These are phyloP conservation scores for Oreochromis tanganicae DNA, from an alignment of 2,113 vertebrate genomes.

Conservation along the genomic window DNA sequence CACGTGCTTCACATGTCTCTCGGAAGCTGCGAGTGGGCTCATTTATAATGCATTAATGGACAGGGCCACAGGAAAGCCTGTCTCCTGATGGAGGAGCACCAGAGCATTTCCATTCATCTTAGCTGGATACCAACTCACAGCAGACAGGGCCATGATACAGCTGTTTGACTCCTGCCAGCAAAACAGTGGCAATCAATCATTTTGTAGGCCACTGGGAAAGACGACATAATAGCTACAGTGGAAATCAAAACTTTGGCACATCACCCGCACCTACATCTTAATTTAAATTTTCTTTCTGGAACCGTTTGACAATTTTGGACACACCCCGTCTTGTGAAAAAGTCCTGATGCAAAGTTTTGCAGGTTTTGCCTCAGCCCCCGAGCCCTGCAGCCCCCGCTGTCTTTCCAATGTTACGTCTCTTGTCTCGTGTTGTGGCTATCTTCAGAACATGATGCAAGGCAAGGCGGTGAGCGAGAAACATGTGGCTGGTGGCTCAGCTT, in stretches of 20 bases:
- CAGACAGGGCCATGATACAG: conserved; percentile 26
- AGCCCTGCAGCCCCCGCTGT: conserved; percentile 23
- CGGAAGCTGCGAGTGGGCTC: conserved; percentile 42
- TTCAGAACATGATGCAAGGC: conserved; percentile 73
- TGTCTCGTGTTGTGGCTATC: conserved; percentile 64
- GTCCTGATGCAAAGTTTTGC: conserved; percentile 61
- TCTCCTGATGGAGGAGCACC: conserved; percentile 23
- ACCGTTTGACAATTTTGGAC: conserved; percentile 1
- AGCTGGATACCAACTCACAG: conserved; percentile 10
- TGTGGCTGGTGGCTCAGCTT: conserved; percentile 44
- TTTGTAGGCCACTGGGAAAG: conserved; percentile 2
- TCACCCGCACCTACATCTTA: background rate
- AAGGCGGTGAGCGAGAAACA: conserved; percentile 62
- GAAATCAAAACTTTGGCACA: background rate
- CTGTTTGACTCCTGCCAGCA: background rate
- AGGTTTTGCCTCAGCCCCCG: conserved; percentile 43
- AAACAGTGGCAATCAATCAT: background rate
- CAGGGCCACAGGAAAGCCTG: conserved; percentile 47
- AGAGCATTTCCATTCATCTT: conserved; percentile 48
- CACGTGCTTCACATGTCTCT: conserved; percentile 50
- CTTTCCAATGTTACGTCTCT: conserved; percentile 27
- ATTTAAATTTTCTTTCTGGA: background rate
- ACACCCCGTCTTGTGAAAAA: conserved; percentile 3
- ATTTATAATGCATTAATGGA: conserved; percentile 68
- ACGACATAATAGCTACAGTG: background rate